Base-by-base conservation (phyloP, 2,888 invertebrate genomes). In the Athripsodes cinereus region DNA sequence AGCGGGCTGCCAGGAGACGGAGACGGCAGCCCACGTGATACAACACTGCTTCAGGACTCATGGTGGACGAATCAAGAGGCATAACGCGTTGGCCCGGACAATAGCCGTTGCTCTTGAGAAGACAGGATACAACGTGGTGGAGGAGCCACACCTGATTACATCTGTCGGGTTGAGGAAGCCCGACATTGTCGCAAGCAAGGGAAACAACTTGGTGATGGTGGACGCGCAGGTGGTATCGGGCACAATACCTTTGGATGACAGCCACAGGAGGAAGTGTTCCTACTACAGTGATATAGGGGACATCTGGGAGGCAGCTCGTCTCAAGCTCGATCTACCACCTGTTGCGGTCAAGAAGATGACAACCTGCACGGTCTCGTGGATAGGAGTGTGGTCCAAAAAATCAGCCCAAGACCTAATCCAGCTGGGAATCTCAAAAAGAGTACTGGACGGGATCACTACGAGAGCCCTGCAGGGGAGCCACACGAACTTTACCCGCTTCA, bases 11-110 rank as follows among this genome's bases (percentile, higher is more conserved):
- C 19, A 19, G 0, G 50, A 40, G 0, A 58, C 61, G 1, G 68
- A 70, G 56, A 68, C 69, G 0, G 61, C 66, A 0, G 67, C 66
- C 0, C 69, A 69, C 52, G 57, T 67, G 16, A 65, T 70, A 44
- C 71, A 72, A 52, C 55, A 55, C 21, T 71, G 71, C 60, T 61
- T 61, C 46, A 50, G 70, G 35, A 72, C 71, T 1, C 70, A 72
- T 60, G 70, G 69, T 26, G 70, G 67, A 3, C 61, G 69, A 2
- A 64, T 72, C 0, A 22, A 63, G 44, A 63, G 71, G 8, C 71
- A 73, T 44, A 63, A 71, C 22, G 68, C 65, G 1, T 62, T 69
- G 2, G 63, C 62, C 26, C 59, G 64, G 8, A 54, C 56, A 1
- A 21, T 70, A 1, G 64, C 65, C 1, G 52, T 59, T 0, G 65